A percentile compares a stretch with the other conserved stretches of the same genome.
phyloP scores from a whole-genome alignment of 2,113 vertebrate species.

The Eleginops maclovinus region DNA sequence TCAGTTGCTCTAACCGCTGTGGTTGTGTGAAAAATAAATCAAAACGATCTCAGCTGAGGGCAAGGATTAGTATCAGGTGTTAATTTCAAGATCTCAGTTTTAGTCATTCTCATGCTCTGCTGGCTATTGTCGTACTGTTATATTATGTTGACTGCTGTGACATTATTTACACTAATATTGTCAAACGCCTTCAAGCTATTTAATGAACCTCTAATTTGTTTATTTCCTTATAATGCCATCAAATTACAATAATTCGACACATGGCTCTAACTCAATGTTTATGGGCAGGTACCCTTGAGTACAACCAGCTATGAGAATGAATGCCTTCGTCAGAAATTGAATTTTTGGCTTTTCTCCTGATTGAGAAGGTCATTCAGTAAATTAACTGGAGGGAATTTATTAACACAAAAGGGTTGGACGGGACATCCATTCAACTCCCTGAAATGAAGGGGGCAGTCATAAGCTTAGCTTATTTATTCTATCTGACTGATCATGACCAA shows the following conservation, averaged over 20 bases:
- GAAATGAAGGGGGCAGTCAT: constrained; percentile 52
- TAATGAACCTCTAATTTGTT: constrained; percentile 59
- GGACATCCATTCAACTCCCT: constrained; percentile 54
- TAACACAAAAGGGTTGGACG: constrained; percentile 53
- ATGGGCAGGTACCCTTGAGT: constrained; percentile 59
- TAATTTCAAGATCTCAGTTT: not conserved
- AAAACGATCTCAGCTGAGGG: not conserved
- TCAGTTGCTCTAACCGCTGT: not conserved
- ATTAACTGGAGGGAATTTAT: constrained; percentile 74
- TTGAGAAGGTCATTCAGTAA: constrained; percentile 71
- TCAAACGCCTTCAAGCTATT: constrained; percentile 25
- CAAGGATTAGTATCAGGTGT: constrained; percentile 2
- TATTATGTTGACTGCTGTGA: constrained; percentile 10
- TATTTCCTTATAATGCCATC: constrained; percentile 45
- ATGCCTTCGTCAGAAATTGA: constrained; percentile 66
- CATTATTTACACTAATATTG: constrained; percentile 29
- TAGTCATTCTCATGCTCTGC: not conserved
- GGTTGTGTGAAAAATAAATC: constrained; percentile 10
- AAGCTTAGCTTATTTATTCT: constrained; percentile 68
- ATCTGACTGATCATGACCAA: constrained; percentile 67
- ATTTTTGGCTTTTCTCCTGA: constrained; percentile 70
- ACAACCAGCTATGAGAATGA: constrained; percentile 60
- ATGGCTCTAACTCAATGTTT: constrained; percentile 19
- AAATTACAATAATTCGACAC: constrained; percentile 21
- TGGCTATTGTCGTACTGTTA: not conserved